Conservation (phyloP, 2,888 invertebrate genomes). For the Agrochola circellaris region DNA sequence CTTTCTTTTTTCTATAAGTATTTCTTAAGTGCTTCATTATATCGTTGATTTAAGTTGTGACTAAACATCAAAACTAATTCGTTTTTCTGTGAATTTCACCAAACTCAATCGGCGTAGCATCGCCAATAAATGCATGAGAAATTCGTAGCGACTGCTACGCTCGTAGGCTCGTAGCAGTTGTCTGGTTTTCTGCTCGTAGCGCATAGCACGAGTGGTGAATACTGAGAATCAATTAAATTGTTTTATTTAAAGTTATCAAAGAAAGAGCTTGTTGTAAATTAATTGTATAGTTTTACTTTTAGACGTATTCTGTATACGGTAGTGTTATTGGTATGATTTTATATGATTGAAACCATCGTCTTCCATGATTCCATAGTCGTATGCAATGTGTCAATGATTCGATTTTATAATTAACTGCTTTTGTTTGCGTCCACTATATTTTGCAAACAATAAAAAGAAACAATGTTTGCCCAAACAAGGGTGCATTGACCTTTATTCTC, state of each 20-base stretch:
- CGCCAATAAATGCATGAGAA: not conserved
- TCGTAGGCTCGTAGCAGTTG: conserved; percentile 48
- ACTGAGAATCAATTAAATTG: not conserved
- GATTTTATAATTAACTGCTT: not conserved
- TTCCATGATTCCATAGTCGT: not conserved
- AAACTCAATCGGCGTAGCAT: not conserved
- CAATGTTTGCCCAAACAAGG: not conserved
- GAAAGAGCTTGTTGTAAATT: not conserved
- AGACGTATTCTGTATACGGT: not conserved
- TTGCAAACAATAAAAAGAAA: not conserved
- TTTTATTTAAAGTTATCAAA: not conserved
- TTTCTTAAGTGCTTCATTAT: not conserved
- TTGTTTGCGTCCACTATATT: not conserved
- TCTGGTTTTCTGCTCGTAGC: conserved; percentile 27
- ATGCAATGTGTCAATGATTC: not conserved
- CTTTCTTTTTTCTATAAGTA: not conserved
- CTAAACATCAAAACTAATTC: not conserved
- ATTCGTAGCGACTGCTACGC: conserved; percentile 49
- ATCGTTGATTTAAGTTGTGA: not conserved
- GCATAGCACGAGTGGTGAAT: conserved; percentile 18
- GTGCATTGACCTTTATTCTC: not conserved
- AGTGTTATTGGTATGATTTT: not conserved
- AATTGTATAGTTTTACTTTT: not conserved
- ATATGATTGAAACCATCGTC: not conserved
- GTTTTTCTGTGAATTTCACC: not conserved